Percentiles rank a stretch among this genome's conserved stretches.
Conservation (phyloP, 2,888 invertebrate species). For the Drosophila borealis region DNA sequence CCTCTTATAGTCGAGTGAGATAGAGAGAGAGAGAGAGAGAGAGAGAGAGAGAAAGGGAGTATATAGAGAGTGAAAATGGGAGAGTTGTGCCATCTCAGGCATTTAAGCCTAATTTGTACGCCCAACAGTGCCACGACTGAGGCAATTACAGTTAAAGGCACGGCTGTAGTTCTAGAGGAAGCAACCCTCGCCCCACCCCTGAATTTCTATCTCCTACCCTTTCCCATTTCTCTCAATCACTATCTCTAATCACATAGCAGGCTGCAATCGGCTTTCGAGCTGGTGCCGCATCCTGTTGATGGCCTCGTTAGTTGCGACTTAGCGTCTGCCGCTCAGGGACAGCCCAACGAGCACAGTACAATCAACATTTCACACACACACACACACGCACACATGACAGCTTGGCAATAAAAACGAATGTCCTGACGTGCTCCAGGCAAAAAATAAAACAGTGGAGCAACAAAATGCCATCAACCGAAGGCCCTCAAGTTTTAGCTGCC, state of each 20-base stretch:
- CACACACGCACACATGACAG: conserved; percentile 29
- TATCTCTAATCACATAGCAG: conserved; percentile 70
- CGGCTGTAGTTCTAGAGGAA: conserved; percentile 18
- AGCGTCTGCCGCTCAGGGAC: conserved; percentile 49
- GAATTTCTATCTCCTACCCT: background rate
- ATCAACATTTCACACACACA: conserved; percentile 53
- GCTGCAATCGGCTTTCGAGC: conserved; percentile 78
- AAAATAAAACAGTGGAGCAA: conserved; percentile 53
- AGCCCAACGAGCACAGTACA: conserved; percentile 63
- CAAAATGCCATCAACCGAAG: conserved; percentile 53
- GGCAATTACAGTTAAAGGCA: conserved; percentile 78
- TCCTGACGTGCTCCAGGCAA: conserved; percentile 51
- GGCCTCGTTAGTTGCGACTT: conserved; percentile 79
- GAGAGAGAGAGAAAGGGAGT: background rate
- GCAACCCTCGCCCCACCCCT: conserved; percentile 9
- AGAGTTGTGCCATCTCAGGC: conserved; percentile 22
- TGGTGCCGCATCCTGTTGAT: conserved; percentile 73
- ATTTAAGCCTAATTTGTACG: conserved; percentile 74
- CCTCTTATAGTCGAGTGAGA: conserved; percentile 13
- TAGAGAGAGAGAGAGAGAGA: no score
- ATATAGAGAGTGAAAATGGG: background rate
- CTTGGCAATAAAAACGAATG: conserved; percentile 72
- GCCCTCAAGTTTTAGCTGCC: conserved; percentile 55
- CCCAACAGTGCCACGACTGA: conserved; percentile 22
- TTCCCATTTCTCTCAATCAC: conserved; percentile 14